These are phyloP conservation scores for Brachionus manjavacas DNA, from an alignment of 1,140 invertebrate genomes.

Conservation along the genomic window DNA sequence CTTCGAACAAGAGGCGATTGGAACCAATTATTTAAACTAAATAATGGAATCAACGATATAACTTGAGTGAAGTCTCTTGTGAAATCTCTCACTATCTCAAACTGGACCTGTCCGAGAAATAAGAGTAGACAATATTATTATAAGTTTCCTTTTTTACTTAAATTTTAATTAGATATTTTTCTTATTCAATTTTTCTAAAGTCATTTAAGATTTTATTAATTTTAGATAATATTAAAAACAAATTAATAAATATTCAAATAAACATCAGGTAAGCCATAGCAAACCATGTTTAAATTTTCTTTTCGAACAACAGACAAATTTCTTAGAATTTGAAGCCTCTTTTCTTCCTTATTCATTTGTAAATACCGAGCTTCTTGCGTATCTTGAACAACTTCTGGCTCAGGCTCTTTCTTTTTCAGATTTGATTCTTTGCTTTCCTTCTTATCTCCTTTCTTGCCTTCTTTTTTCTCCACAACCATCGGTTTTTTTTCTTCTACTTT, in stretches of 20 bases:
- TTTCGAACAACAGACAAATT: constrained; percentile 2
- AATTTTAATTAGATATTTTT: no score
- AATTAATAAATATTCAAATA: constrained; percentile 12
- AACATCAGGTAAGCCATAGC: constrained; percentile 31
- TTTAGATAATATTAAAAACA: no score
- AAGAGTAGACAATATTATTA: no score
- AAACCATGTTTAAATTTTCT: constrained; percentile 39
- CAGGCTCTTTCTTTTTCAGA: neutral
- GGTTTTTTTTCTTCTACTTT: constrained; percentile 45
- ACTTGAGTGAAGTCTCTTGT: no score
- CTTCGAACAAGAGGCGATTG: no score
- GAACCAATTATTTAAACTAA: no score
- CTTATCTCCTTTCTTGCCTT: constrained; percentile 4
- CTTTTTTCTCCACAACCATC: constrained; percentile 22
- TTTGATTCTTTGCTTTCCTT: constrained; percentile 3
- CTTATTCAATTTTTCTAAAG: no score
- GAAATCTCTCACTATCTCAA: no score
- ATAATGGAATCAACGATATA: no score
- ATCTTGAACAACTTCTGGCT: neutral
- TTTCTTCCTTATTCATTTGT: neutral
- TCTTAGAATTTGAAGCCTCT: neutral
- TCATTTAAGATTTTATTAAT: no score
- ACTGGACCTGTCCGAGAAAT: no score
- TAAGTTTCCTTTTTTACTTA: no score
- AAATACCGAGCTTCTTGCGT: neutral